A percentile compares a stretch with the other conserved stretches of the same genome.
Evolutionary conservation across 2,888 invertebrate genomes (phyloP).

Genomic region (Graphium colonna): DNA sequence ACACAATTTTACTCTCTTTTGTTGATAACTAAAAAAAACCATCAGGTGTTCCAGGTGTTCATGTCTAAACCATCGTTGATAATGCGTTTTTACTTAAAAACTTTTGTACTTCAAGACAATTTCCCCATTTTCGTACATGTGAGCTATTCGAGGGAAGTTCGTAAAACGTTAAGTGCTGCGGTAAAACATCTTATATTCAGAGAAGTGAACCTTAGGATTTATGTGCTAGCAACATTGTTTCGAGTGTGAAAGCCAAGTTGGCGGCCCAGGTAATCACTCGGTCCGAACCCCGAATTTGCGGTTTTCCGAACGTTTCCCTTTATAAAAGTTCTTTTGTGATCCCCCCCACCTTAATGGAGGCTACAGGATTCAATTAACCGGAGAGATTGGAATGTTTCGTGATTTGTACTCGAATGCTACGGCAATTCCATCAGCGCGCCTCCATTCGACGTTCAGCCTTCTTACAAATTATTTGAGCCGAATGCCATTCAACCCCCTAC

Average conservation of each 20-base stretch:
- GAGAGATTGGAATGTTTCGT: slow-evolving; percentile 72
- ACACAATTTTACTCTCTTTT: no score
- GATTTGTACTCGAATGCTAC: slow-evolving; percentile 59
- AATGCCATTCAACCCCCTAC: slow-evolving; percentile 1
- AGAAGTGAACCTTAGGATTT: slow-evolving; percentile 53
- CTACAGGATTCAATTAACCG: slow-evolving; percentile 75
- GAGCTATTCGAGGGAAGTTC: slow-evolving; percentile 46
- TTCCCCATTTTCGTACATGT: no score
- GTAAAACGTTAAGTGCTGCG: slow-evolving; percentile 54
- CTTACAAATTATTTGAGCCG: slow-evolving; percentile 15
- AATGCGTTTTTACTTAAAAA: slow-evolving; percentile 6
- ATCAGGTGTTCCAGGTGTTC: no score
- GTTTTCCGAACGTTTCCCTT: slow-evolving; percentile 60
- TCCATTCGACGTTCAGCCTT: slow-evolving; percentile 39
- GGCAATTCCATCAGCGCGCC: slow-evolving; percentile 62
- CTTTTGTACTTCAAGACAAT: slow-evolving; percentile 25
- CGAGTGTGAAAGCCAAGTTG: slow-evolving; percentile 61
- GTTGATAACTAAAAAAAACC: no score
- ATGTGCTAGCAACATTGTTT: slow-evolving; percentile 49
- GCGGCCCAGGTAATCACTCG: slow-evolving; percentile 61
- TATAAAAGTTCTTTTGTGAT: slow-evolving; percentile 69
- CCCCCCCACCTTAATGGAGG: slow-evolving; percentile 67
- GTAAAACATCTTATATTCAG: slow-evolving; percentile 64
- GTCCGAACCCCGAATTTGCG: slow-evolving; percentile 62
- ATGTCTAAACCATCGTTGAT: not conserved